Percentiles rank a stretch among this genome's conserved stretches.
These are phyloP conservation scores for Hydractinia symbiolongicarpus DNA, from an alignment of 30 jellyfish, hydroid and myxozoan species.

Conservation along the genomic window DNA sequence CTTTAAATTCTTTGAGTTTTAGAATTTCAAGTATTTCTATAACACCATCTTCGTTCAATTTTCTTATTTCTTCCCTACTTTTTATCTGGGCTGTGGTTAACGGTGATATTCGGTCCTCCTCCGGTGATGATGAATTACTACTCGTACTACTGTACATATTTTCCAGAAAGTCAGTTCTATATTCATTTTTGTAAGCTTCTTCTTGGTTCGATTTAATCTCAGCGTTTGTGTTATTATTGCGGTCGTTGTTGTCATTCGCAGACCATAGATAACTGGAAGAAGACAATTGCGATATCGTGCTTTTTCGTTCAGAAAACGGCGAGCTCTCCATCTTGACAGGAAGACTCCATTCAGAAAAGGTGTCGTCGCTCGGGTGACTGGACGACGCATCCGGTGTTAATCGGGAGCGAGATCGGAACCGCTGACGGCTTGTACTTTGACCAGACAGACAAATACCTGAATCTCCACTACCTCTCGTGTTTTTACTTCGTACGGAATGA, in stretches of 20 bases:
- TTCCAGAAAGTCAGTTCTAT: neutral
- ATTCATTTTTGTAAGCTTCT: neutral
- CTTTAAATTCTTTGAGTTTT: constrained; percentile 39
- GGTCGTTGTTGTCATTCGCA: neutral
- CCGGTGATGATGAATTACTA: neutral
- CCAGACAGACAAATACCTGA: constrained; percentile 42
- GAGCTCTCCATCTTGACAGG: constrained; percentile 14
- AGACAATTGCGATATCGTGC: neutral
- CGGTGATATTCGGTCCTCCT: constrained; percentile 2
- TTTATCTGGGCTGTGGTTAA: constrained; percentile 12
- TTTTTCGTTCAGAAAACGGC: constrained; percentile 18
- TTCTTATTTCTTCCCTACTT: constrained; percentile 30
- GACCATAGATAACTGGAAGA: constrained; percentile 33
- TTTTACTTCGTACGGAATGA: constrained; percentile 2
- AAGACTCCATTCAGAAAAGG: constrained; percentile 29
- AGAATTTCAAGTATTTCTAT: constrained; percentile 30
- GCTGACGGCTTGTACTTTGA: neutral
- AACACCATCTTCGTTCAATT: constrained; percentile 40
- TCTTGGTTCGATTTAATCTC: neutral
- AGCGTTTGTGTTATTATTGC: constrained; percentile 7
- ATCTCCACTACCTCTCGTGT: constrained; percentile 42
- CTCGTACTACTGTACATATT: neutral
- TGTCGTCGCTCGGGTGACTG: constrained; percentile 18
- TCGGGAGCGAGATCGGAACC: constrained; percentile 9
- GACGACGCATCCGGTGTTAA: constrained; percentile 21